Evolutionary conservation across 1,140 invertebrate genomes (phyloP).

Genomic region (Camponotus floridanus): DNA sequence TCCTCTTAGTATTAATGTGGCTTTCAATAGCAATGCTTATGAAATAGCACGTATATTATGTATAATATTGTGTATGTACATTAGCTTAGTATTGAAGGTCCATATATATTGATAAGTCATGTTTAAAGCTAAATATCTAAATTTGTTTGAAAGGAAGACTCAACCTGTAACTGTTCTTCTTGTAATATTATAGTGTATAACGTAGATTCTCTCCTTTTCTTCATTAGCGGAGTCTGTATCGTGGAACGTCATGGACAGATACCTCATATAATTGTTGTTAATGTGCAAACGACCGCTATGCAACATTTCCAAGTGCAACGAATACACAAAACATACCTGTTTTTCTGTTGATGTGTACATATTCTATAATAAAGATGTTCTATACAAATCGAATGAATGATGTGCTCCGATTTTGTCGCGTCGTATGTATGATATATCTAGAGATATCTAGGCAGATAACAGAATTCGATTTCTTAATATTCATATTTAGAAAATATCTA

Average conservation of each 20-base stretch:
- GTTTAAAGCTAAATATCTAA: background rate
- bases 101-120: background rate
- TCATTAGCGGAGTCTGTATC: background rate
- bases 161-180: background rate
- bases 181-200: background rate
- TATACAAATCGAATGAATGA: background rate
- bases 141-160: background rate
- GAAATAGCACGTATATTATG: too few species aligned
- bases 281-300: constrained; percentile 8
- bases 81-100: too few species aligned
- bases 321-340: background rate
- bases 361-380: background rate
- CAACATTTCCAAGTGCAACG: background rate
- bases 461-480: background rate
- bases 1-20: too few species aligned
- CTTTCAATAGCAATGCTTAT: too few species aligned
- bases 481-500: background rate
- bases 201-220: too few species aligned
- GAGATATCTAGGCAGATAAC: background rate
- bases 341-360: background rate
- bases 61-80: too few species aligned
- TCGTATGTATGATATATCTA: too few species aligned
- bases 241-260: background rate
- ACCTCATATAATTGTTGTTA: background rate
- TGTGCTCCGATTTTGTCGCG: background rate